Conservation (phyloP, 2,113 vertebrate genomes). For the Clarias batrachus region DNA sequence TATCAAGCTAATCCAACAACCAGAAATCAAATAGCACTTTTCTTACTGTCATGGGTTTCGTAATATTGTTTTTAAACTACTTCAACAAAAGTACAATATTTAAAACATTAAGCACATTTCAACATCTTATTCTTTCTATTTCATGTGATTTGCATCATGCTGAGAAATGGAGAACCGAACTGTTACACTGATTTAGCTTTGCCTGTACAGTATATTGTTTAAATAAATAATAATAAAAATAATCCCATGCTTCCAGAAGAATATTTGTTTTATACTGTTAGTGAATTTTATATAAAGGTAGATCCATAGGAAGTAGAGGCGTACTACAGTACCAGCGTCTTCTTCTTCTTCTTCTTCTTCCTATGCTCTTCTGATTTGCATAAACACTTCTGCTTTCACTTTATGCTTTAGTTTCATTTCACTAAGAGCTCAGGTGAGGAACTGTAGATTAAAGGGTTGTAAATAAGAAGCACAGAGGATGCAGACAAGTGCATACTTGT, state of each 20-base stretch:
- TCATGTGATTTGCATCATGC: not conserved
- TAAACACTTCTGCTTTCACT: not conserved
- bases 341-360: not conserved
- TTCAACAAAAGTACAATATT: not conserved
- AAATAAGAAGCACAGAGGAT: not conserved
- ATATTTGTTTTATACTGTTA: not conserved
- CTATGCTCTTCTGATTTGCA: not conserved
- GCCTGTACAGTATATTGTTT: not conserved
- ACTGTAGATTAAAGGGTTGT: not conserved
- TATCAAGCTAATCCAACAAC: not conserved
- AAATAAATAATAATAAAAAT: not conserved
- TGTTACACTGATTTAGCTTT: not conserved
- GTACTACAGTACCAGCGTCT: too few relatives aligned
- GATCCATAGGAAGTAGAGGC: not conserved
- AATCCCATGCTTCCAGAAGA: not conserved
- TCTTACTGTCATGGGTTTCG: accelerated
- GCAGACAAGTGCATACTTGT: too few relatives aligned
- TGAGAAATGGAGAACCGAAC: not conserved
- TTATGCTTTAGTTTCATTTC: not conserved
- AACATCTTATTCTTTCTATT: not conserved
- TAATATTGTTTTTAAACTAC: not conserved
- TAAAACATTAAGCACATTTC: not conserved
- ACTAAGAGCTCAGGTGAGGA: not conserved
- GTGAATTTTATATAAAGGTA: not conserved
- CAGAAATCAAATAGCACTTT: not conserved